Evolutionary conservation across 1,140 invertebrate species (phyloP).

Genomic region (Drosophila littoralis): DNA sequence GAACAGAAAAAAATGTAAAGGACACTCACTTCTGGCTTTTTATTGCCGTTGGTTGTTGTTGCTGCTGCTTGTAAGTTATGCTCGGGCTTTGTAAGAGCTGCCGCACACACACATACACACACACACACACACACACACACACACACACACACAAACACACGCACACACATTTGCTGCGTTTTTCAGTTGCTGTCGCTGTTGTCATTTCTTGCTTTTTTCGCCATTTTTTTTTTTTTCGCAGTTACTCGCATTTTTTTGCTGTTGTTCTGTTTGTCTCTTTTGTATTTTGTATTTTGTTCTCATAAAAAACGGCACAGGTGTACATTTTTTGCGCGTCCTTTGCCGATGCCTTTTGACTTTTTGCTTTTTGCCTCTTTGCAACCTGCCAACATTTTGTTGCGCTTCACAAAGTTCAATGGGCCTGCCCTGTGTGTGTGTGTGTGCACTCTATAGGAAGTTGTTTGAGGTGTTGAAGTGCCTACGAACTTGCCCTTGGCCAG

Average conservation of each 20-base stretch:
- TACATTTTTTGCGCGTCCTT: slow-evolving; percentile 78
- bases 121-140: slow-evolving; percentile 27
- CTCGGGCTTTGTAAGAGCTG: slow-evolving; percentile 65
- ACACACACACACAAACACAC: slow-evolving; percentile 8
- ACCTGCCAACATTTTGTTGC: slow-evolving; percentile 75
- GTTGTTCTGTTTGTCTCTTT: slow-evolving; percentile 58
- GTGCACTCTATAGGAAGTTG: slow-evolving; percentile 16
- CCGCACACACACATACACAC: slow-evolving; percentile 44
- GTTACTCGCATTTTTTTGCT: slow-evolving; percentile 45
- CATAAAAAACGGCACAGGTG: slow-evolving; percentile 70
- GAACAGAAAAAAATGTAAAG: slow-evolving; percentile 64
- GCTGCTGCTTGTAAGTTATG: slow-evolving; percentile 74
- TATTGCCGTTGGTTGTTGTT: slow-evolving; percentile 61
- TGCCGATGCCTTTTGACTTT: slow-evolving; percentile 51
- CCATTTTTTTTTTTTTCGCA: slow-evolving; percentile 62
- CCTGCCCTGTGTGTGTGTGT: slow-evolving; percentile 25
- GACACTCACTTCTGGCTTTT: slow-evolving; percentile 80
- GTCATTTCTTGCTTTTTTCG: slow-evolving; percentile 79
- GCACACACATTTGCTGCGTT: slow-evolving; percentile 53
- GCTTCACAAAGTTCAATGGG: slow-evolving; percentile 81
- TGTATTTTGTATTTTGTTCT: slow-evolving; percentile 57
- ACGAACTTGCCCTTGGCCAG: slow-evolving; percentile 40
- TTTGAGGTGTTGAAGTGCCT: slow-evolving; percentile 60
- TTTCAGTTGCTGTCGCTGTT: slow-evolving; percentile 66
- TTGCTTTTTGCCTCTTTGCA: slow-evolving; percentile 44